Base-by-base conservation (phyloP, 2,888 invertebrate genomes). In the Cryptus viduatorius region DNA sequence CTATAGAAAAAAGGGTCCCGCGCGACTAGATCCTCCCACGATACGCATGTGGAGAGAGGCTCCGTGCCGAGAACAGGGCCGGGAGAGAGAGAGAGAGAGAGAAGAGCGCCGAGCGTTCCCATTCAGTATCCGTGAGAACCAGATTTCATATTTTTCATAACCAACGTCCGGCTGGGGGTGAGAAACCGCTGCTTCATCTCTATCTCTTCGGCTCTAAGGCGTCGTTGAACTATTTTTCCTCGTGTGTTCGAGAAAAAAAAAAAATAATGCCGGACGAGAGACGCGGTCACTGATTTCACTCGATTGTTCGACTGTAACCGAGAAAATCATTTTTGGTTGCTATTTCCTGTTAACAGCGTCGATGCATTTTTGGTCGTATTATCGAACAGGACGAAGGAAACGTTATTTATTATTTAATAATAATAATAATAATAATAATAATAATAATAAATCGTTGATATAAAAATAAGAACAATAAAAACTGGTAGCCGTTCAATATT, bases 11-110 rank as follows among this genome's bases (percentile, higher is more conserved):
- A 94, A 93, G 93, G 93, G 91, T 87, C 92, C 89, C 86, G 87
- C 79, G 90, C 86, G 89, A 89, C 91, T 90, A 89, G 93, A 94
- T 94, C 94, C 94, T 94, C 94, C 94, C 94, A 94, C 94, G 94
- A 94, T 94, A 94, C 91, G 93, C 92, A 94, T 94, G 93, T 92
- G 91, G 92, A 92, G 90, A 90, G 91, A 89, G 37, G 37, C 37
- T 37, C 37, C 90, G 89, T 89, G 81, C 65, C 24, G 73, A 37
- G 61, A 53, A 53, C 44, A 72, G 59, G 50, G 44, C 59, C 81
- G 87, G 88, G 85, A 85, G 84, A 89, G 85, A 85, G 84, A 87
- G 86, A 87, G 88, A 56, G 50, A 76, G 50, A 65, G 53, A 71
- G 75, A 79, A 14, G 71, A 79, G 16, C 76, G 53, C 14, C 29